Conservation (phyloP, 2,888 invertebrate species). For the Lasioglossum leucozonium region DNA sequence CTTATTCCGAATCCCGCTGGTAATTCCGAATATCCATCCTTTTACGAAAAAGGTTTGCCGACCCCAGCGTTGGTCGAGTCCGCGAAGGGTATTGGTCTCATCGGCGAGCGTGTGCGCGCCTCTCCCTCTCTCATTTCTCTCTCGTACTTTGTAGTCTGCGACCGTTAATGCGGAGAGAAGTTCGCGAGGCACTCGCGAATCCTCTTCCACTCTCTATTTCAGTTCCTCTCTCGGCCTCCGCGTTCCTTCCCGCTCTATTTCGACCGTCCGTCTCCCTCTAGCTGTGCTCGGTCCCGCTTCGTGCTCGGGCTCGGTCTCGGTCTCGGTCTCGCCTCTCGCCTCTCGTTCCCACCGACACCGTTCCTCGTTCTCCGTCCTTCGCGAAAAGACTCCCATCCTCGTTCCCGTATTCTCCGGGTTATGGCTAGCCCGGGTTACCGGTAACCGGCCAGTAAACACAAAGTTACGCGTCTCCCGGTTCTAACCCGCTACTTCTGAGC, state of each 20-base stretch:
- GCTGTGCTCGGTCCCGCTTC: conserved; percentile 4
- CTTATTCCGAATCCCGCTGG: neutral
- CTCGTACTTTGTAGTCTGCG: conserved; percentile 61
- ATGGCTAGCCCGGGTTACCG: conserved; percentile 49
- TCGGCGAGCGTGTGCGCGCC: conserved; percentile 37
- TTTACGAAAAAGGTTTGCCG: conserved; percentile 11
- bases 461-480: conserved; percentile 52
- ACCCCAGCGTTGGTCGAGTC: neutral
- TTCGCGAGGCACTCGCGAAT: conserved; percentile 63
- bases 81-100: conserved; percentile 45
- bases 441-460: conserved; percentile 57
- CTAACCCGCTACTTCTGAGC: conserved; percentile 44
- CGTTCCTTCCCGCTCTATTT: conserved; percentile 47
- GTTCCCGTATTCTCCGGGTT: conserved; percentile 33
- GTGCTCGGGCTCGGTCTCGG: neutral
- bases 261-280: conserved; percentile 29
- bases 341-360: conserved; percentile 11
- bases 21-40: neutral
- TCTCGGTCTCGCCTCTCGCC: neutral
- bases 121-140: conserved; percentile 46
- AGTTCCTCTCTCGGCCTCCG: conserved; percentile 33
- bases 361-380: conserved; percentile 27
- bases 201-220: conserved; percentile 58
- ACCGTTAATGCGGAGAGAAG: conserved; percentile 69
- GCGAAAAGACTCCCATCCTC: conserved; percentile 34